Conservation (phyloP, 1,140 invertebrate species). For the Drosophila pruinosa region DNA sequence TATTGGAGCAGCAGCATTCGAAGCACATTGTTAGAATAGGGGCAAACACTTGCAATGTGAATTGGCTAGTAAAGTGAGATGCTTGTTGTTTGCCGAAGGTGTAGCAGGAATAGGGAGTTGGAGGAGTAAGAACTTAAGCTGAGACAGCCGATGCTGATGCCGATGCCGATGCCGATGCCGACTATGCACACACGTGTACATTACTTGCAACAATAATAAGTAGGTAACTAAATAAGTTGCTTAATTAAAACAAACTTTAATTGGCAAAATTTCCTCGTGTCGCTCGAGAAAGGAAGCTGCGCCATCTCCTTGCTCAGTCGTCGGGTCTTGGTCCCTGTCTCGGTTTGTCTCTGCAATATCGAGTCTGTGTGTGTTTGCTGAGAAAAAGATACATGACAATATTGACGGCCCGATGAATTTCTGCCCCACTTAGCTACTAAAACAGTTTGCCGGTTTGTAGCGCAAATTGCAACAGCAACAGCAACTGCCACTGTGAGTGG, state of each 20-base stretch:
- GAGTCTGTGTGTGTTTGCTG: conserved; percentile 2
- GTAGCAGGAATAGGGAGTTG: neutral
- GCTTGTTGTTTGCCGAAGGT: conserved; percentile 27
- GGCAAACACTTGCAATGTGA: conserved; percentile 14
- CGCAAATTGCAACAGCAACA: conserved; percentile 23
- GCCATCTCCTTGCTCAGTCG: neutral
- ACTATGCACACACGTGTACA: conserved; percentile 26
- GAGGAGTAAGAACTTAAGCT: neutral
- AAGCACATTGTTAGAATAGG: neutral
- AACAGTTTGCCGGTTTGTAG: conserved; percentile 34
- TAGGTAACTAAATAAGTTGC: conserved; percentile 67
- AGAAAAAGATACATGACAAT: conserved; percentile 37
- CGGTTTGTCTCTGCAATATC: neutral
- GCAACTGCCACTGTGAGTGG: conserved; percentile 10
- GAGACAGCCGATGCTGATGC: neutral
- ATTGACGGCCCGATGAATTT: conserved; percentile 34
- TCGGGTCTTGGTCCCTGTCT: neutral
- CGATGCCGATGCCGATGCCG: neutral
- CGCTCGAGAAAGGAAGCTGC: neutral
- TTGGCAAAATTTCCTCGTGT: conserved; percentile 57
- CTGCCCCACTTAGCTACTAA: conserved; percentile 29
- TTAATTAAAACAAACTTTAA: conserved; percentile 79
- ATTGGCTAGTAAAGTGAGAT: conserved; percentile 35
- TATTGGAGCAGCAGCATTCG: neutral
- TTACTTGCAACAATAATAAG: conserved; percentile 55